These are phyloP conservation scores for Siphlonurus alternatus DNA, from an alignment of 2,888 invertebrate species.

Conservation along the genomic window DNA sequence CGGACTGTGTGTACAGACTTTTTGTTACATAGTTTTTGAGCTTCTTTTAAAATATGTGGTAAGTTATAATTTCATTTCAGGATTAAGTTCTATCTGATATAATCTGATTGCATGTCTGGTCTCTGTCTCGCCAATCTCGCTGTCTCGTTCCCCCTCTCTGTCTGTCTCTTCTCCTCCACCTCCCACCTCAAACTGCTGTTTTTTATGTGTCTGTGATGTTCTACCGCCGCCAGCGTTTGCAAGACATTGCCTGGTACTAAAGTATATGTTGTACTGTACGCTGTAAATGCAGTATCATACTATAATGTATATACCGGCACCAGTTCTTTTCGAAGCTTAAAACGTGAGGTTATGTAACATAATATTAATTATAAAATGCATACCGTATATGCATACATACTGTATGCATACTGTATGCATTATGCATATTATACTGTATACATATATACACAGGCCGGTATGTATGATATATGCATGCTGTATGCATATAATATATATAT, in stretches of 20 bases:
- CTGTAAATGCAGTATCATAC: background rate
- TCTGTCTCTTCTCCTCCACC: background rate
- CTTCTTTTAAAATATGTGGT: background rate
- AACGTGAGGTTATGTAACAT: no score
- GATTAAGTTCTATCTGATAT: background rate
- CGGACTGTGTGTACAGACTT: no score
- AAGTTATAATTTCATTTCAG: background rate
- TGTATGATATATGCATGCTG: no score
- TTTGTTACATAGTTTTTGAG: no score
- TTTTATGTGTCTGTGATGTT: background rate
- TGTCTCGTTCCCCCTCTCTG: background rate
- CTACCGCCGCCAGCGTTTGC: background rate
- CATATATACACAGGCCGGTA: no score
- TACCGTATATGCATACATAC: no score
- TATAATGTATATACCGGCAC: background rate
- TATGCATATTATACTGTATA: no score
- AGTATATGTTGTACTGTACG: slow-evolving; percentile 5
- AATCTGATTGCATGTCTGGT: background rate
- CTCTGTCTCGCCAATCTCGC: background rate
- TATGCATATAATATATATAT: no score
- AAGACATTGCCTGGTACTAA: background rate
- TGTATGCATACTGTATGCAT: no score
- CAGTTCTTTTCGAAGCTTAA: no score
- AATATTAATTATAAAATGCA: no score
- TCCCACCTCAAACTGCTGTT: background rate